These are phyloP conservation scores for Dendrolimus punctatus DNA, from an alignment of 1,140 invertebrate genomes.

Conservation along the genomic window DNA sequence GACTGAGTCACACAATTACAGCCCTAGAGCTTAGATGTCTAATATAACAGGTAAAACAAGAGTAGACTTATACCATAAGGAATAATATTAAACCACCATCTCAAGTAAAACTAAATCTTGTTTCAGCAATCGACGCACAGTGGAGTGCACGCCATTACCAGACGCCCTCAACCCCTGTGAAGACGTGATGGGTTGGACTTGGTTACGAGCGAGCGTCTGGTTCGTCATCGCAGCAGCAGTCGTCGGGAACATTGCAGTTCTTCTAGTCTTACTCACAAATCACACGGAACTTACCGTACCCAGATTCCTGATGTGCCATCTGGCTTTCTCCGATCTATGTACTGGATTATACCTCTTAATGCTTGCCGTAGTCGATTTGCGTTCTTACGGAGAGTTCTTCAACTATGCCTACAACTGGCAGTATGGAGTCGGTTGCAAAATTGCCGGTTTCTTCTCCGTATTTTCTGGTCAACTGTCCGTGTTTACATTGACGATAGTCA, in stretches of 20 bases:
- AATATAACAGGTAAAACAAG: too few relatives aligned
- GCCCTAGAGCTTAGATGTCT: too few relatives aligned
- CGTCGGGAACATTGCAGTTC: constrained; percentile 87
- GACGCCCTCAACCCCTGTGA: constrained; percentile 93
- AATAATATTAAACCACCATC: too few relatives aligned
- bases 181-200: constrained; percentile 90
- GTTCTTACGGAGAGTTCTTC: constrained; percentile 89
- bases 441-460: constrained; percentile 90
- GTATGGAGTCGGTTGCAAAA: constrained; percentile 84
- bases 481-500: constrained; percentile 89
- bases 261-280: constrained; percentile 78
- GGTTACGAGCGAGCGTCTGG: constrained; percentile 88
- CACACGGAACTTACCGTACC: constrained; percentile 57
- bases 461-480: constrained; percentile 91
- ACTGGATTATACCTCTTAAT: constrained; percentile 90
- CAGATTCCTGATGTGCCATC: constrained; percentile 81
- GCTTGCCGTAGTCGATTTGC: constrained; percentile 86
- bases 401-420: constrained; percentile 94
- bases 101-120: not conserved
- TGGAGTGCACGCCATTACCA: constrained; percentile 84
- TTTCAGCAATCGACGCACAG: constrained; percentile 52
- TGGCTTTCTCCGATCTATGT: constrained; percentile 89
- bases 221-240: constrained; percentile 78
- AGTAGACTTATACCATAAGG: too few relatives aligned
- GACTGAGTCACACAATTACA: too few relatives aligned